A percentile compares a stretch with the other conserved stretches of the same genome.
Conservation (phyloP, 1,140 invertebrate genomes). For the Drosophila erecta region DNA sequence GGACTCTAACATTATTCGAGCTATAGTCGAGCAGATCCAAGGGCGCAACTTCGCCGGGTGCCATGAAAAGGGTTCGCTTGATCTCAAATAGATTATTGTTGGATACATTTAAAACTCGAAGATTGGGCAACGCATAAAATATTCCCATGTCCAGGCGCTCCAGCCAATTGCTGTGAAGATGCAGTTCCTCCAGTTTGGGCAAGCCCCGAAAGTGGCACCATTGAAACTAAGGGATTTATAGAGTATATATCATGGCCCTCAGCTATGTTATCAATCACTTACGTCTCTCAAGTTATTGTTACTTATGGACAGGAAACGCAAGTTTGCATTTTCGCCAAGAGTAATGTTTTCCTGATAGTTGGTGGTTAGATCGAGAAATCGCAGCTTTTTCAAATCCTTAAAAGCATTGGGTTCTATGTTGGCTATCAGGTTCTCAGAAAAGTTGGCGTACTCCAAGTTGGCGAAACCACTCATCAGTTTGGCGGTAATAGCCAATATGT, state of each 20-base stretch:
- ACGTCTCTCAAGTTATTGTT: constrained; percentile 69
- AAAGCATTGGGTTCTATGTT: constrained; percentile 51
- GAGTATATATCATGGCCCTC: not conserved
- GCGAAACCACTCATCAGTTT: constrained; percentile 34
- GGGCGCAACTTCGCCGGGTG: constrained; percentile 10
- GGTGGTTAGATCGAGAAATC: constrained; percentile 56
- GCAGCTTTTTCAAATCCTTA: constrained; percentile 31
- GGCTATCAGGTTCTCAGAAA: constrained; percentile 68
- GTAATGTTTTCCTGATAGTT: constrained; percentile 66
- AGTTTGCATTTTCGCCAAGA: constrained; percentile 42
- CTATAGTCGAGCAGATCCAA: constrained; percentile 68
- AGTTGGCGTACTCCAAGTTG: constrained; percentile 63
- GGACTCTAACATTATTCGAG: constrained; percentile 58
- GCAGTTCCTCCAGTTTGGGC: constrained; percentile 50
- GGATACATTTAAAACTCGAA: constrained; percentile 63
- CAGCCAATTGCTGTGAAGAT: constrained; percentile 65
- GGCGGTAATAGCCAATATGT: constrained; percentile 35
- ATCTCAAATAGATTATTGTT: constrained; percentile 64
- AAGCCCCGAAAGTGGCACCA: constrained; percentile 51
- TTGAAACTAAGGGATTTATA: constrained; percentile 34
- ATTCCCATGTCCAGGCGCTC: constrained; percentile 52
- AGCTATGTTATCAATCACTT: constrained; percentile 12
- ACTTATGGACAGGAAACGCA: constrained; percentile 58
- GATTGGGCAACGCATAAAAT: constrained; percentile 50
- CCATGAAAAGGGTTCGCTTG: constrained; percentile 41